Conservation (phyloP, 2,888 invertebrate genomes). For the Zygogramma bicolorata region DNA sequence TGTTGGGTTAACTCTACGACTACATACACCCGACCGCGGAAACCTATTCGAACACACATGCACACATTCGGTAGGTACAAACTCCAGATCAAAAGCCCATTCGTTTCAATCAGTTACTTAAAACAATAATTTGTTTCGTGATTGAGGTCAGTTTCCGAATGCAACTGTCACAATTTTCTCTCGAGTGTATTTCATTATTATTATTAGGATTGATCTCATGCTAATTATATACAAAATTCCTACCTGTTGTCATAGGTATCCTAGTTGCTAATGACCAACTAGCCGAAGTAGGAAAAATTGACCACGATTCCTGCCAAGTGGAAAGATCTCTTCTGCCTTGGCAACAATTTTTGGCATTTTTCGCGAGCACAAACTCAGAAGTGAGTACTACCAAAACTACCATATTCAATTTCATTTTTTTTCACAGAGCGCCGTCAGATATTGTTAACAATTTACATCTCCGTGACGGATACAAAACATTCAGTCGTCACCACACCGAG, state of each 20-base stretch:
- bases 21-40: too few species aligned
- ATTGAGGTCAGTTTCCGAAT: too few species aligned
- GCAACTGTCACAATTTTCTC: too few species aligned
- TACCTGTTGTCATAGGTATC: conserved; percentile 61
- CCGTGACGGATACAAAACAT: conserved; percentile 19
- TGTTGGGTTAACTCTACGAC: too few species aligned
- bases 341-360: conserved; percentile 31
- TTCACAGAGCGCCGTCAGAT: conserved; percentile 37
- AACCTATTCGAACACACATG: too few species aligned
- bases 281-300: conserved; percentile 54
- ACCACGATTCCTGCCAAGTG: conserved; percentile 55
- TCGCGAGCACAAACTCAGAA: background rate
- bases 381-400: background rate
- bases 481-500: conserved; percentile 25
- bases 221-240: background rate
- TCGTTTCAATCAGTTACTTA: too few species aligned
- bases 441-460: conserved; percentile 32
- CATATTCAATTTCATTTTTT: conserved; percentile 15
- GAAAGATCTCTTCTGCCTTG: conserved; percentile 45
- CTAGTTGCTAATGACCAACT: conserved; percentile 60
- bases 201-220: background rate
- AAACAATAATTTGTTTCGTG: too few species aligned
- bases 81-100: too few species aligned
- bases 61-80: too few species aligned
- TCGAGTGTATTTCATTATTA: too few species aligned